phyloP scores from a whole-genome alignment of 2,888 invertebrate genomes.

The Abrostola triplasia region DNA sequence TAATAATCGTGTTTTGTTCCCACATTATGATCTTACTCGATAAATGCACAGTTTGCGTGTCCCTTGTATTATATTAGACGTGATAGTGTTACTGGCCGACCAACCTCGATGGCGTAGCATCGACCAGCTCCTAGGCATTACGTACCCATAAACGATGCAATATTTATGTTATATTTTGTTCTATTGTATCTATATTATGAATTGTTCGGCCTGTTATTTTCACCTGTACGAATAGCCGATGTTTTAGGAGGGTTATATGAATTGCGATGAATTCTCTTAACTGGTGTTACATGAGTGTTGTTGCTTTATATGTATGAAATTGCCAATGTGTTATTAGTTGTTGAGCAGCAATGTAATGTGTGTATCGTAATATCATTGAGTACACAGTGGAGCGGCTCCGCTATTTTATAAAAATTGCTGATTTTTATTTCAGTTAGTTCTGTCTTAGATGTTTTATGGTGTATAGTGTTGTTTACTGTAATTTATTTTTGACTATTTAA shows the following conservation, averaged over 20 bases:
- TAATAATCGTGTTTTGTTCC: background rate
- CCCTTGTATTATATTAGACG: slow-evolving; percentile 15
- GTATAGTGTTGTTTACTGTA: slow-evolving; percentile 10
- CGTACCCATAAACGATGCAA: slow-evolving; percentile 7
- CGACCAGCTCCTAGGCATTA: slow-evolving; percentile 9
- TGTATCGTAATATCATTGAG: slow-evolving; percentile 3
- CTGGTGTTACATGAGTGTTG: slow-evolving; percentile 15
- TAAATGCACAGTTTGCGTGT: slow-evolving; percentile 3
- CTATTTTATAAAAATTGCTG: background rate
- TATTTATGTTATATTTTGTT: slow-evolving; percentile 20
- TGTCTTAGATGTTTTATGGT: slow-evolving; percentile 8
- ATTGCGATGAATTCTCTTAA: slow-evolving; percentile 17
- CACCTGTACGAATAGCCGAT: background rate
- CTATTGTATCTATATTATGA: slow-evolving; percentile 10
- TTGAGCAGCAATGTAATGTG: slow-evolving; percentile 13
- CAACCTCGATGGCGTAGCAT: slow-evolving; percentile 13
- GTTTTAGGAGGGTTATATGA: slow-evolving; percentile 1
- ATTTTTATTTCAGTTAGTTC: slow-evolving; percentile 2
- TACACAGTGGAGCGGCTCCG: background rate
- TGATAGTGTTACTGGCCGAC: slow-evolving; percentile 12
- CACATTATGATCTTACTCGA: background rate
- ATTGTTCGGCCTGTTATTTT: slow-evolving; percentile 4
- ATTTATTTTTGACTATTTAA: slow-evolving; percentile 9
- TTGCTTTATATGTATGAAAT: slow-evolving; percentile 40
- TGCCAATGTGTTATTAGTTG: slow-evolving; percentile 19